Base-by-base conservation (phyloP, 2,113 vertebrate genomes). In the Hyperoodon ampullatus region DNA sequence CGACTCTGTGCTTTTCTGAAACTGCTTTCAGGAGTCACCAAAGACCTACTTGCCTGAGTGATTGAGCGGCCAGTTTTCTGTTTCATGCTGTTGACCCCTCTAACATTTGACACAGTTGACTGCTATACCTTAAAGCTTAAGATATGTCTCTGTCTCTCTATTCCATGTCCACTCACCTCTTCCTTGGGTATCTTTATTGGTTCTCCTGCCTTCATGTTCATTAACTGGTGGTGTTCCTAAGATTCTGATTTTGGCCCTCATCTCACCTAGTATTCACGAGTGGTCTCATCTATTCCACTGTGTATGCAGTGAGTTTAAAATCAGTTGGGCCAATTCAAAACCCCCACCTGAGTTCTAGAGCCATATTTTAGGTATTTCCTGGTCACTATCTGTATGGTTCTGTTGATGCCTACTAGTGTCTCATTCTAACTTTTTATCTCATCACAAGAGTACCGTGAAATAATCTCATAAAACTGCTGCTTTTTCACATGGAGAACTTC, bases 401-500 rank as follows among this genome's bases (percentile, higher is more conserved):
- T 61, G 4, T 42, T 44, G 58, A 26, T 86, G 63, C 8, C 61
- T 84, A 2, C 28, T 14, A 8, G 5, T 71, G 7, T 65, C 47
- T 78, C n/a, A 30, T 63, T 89, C 10, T 75, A 55, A 89, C 19
- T 3, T 9, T 11, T 50, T 50, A 75, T 72, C 65, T 70, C 9
- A 23, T 88, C n/a, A 65, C 12, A 61, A 80, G 30, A 88, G 6
- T 66, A 44, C 44, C 24, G 14, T 47, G 84, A 91, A 85, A 66
- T 93, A 96, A 63, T 80, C 55, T 84, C 24, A 47, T 65, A 60
- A 90, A 77, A 42, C 70, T 83, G 39, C 86, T 77, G 13, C 65
- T 39, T 94, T 96, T 87, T 91, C 63, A 72, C 39, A 50, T 89
- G 74, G 53, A 74, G 74, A 88, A 77, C 42, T 83, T 90, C 5